These are phyloP conservation scores for Diachasma alloeum DNA, from an alignment of 1,140 invertebrate species.

Conservation along the genomic window DNA sequence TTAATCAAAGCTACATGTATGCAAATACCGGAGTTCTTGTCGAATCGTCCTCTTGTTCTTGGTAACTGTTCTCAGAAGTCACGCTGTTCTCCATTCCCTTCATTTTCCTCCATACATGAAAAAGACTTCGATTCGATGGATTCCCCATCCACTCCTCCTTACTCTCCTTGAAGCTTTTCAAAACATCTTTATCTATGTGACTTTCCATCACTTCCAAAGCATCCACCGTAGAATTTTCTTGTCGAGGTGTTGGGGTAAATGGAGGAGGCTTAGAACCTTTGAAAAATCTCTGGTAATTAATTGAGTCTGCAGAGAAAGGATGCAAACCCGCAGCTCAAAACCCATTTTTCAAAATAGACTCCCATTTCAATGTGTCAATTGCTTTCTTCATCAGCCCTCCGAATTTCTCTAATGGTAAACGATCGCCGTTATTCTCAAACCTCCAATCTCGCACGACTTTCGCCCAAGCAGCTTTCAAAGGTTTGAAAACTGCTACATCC, in stretches of 20 bases:
- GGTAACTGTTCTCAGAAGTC: too few species aligned
- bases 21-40: not conserved
- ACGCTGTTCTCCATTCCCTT: not conserved
- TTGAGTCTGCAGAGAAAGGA: not conserved
- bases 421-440: constrained; percentile 25
- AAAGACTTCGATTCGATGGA: not conserved
- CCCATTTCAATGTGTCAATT: constrained; percentile 18
- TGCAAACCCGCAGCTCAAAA: not conserved
- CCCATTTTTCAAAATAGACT: too few species aligned
- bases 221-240: not conserved
- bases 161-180: not conserved
- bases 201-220: not conserved
- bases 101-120: too few species aligned
- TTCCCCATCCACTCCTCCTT: not conserved
- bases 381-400: constrained; percentile 28
- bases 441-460: not conserved
- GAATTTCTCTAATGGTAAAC: not conserved
- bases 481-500: constrained; percentile 44
- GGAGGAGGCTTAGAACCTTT: not conserved
- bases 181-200: not conserved
- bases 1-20: not conserved
- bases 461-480: constrained; percentile 28
- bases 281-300: not conserved
- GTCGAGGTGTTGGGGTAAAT: not conserved
- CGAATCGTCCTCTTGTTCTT: not conserved